Conservation (phyloP, 2,113 vertebrate genomes). For the zebrafish (Danio rerio) region GRCz12tu NC_133183.1:16329001-16329500, state of each 20-base stretch:
- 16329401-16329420: conserved; percentile 65
- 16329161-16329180: conserved; percentile 76
- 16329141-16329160: conserved; percentile 87
- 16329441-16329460: conserved; percentile 71
- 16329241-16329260: conserved; percentile 76
- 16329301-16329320: conserved; percentile 79
- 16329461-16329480: conserved; percentile 35
- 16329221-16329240: conserved; percentile 69
- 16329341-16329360: conserved; percentile 35
- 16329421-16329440: conserved; percentile 77
- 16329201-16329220: conserved; percentile 43
- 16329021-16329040: conserved; percentile 89
- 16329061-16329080: conserved; percentile 96
- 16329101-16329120: conserved; percentile 91
- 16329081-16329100: conserved; percentile 87
- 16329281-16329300: conserved; percentile 72
- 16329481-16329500: conserved; percentile 66
- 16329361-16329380: conserved; percentile 60
- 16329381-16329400: conserved; percentile 54
- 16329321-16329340: conserved; percentile 81
- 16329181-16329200: conserved; percentile 49
- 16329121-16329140: conserved; percentile 89
- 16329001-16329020: conserved; percentile 88
- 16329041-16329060: conserved; percentile 91
- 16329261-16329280: conserved; percentile 71